Evolutionary conservation across 2,113 vertebrate genomes (phyloP), one percentile per base, ranked within the genome.

Genomic region (Mystacornis crossleyi): DNA sequence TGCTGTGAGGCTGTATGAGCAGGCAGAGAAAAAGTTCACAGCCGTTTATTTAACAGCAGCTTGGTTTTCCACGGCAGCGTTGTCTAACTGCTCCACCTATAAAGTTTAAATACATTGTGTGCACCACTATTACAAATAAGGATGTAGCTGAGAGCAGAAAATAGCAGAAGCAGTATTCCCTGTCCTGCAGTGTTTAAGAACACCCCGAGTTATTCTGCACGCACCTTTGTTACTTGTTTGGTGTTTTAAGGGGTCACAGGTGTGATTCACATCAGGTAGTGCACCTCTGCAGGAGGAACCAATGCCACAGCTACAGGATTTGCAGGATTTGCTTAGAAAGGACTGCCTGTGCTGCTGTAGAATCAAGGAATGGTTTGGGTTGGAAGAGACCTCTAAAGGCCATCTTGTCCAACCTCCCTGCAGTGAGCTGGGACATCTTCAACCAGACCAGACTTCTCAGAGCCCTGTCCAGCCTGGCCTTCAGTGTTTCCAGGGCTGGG

Each of bases 1-100:
- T 43, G 88, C 87, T 88, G 94, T 7, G 26, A 94, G 85, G 61
- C 33, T 50, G 43, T 45, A 14, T 10, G 57, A 79, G 78, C 53
- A 66, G 85, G 51, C 82, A 55, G 71, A 88, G 75, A 26, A 81
- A 89, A 79, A 51, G 77, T 91, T 92, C 85, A 23, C 6, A 7
- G 67, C 60, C 93, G 80, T 96, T 96, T 96, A 83, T 92, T 95
- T 83, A 93, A 60, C 38, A 93, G 60, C 82, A 74, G 72, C 86
- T 70, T 64, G 69, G 47, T 89, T 94, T 95, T 90, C 48, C 57
- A 5, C 8, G 48, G 82, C 6, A 14, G 51, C 57, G 55, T 89
- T 95, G 93, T 95, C 93, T 79, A 16, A 14, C 8, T 77, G 60
- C 86, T 94, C 88, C 95, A 91, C 95, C 90, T 94, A 24, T 50